Percentiles rank a stretch among this genome's conserved stretches.
phyloP scores from a whole-genome alignment of 2,888 invertebrate genomes.

The Hypolimnas misippus region DNA sequence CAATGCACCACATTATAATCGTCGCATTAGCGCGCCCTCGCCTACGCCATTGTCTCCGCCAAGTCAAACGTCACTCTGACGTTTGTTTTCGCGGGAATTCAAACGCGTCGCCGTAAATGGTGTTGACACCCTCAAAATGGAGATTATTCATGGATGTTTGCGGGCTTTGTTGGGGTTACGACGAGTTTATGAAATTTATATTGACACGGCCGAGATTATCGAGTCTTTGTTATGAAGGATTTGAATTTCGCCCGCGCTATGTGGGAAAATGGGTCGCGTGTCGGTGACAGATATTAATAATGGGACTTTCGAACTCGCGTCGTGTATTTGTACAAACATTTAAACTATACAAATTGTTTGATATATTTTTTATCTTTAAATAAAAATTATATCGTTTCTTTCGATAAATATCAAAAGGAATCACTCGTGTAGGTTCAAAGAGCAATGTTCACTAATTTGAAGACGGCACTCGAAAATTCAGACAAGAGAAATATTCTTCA shows the following conservation, averaged over 20 bases:
- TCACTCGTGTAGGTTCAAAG: constrained; percentile 49
- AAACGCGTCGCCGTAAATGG: constrained; percentile 62
- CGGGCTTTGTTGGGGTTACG: constrained; percentile 71
- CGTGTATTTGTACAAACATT: constrained; percentile 30
- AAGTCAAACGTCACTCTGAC: constrained; percentile 60
- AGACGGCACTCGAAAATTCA: constrained; percentile 66
- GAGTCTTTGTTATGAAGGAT: constrained; percentile 76
- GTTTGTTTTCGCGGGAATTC: constrained; percentile 74
- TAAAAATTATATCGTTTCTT: constrained; percentile 13
- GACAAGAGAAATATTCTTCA: constrained; percentile 62
- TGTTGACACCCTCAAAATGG: constrained; percentile 80
- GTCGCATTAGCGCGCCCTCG: constrained; percentile 61
- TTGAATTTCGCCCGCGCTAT: constrained; percentile 64
- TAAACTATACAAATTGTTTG: constrained; percentile 18
- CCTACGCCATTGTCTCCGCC: constrained; percentile 63
- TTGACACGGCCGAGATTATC: constrained; percentile 78
- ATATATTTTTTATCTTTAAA: not conserved
- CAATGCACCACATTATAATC: constrained; percentile 68
- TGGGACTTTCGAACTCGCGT: constrained; percentile 46
- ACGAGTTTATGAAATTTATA: constrained; percentile 80
- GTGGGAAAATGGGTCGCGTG: constrained; percentile 69
- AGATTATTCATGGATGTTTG: constrained; percentile 82
- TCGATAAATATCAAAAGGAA: constrained; percentile 36
- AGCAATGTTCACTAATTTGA: constrained; percentile 63
- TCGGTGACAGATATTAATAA: constrained; percentile 75